These are phyloP conservation scores for Equus przewalskii DNA, from an alignment of 2,113 vertebrate genomes.

Conservation along the genomic window DNA sequence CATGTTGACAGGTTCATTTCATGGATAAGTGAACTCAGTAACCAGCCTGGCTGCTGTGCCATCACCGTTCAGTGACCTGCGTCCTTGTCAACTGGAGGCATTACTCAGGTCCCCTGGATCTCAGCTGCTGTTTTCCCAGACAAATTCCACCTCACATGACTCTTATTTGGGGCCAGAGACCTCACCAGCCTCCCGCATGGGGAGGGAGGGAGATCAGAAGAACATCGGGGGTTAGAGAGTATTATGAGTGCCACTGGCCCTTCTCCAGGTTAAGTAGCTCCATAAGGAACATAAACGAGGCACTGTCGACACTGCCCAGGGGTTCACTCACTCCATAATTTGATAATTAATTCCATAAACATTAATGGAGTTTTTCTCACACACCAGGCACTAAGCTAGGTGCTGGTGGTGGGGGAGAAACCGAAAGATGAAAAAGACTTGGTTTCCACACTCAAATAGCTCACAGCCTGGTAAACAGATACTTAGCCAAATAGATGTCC, in stretches of 20 bases:
- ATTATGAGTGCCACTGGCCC: not conserved
- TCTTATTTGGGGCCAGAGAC: not conserved
- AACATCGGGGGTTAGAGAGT: not conserved
- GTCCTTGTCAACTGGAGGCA: not conserved
- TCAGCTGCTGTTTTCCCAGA: not conserved
- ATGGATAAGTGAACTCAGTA: not conserved
- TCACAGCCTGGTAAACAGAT: not conserved
- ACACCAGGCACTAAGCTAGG: not conserved
- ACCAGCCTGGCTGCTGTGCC: not conserved
- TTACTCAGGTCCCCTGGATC: not conserved
- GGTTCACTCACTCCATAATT: not conserved
- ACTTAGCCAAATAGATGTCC: not conserved
- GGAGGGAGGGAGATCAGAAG: not conserved
- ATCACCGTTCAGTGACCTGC: not conserved
- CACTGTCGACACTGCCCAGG: not conserved
- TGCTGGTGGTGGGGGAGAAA: not conserved
- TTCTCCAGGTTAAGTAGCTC: not conserved
- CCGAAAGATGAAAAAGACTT: not conserved
- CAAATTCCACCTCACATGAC: not conserved
- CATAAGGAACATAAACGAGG: not conserved
- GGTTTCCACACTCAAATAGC: not conserved
- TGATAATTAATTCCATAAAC: not conserved
- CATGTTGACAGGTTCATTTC: not conserved
- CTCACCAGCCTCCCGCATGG: accelerated
- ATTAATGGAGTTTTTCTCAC: not conserved